Evolutionary conservation across 2,888 invertebrate species (phyloP), one percentile per base, ranked within the genome.

Genomic region (Drosophila nr. perissopoda): DNA sequence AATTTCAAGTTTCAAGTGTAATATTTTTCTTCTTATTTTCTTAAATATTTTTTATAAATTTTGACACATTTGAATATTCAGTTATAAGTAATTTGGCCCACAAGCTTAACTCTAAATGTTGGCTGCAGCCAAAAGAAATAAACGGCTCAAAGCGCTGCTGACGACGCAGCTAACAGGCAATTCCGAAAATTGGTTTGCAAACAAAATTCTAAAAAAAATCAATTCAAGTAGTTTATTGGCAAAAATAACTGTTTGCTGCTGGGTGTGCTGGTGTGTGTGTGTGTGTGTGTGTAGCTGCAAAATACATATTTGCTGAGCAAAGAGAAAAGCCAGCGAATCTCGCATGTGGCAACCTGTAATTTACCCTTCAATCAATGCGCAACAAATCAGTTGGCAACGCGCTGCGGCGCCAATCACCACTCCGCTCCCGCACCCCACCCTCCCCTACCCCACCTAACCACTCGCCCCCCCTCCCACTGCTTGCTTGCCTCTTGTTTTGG

Each of bases 351-450:
- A 87, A 87, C 84, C 74, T 79, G 90, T 87, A 90, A 89, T 90
- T 88, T 89, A 88, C 90, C 87, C 87, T 88, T 88, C 87, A 90
- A 90, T 90, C 90, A 88, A 84, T 84, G 87, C 87, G 82, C 89
- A 89, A 81, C 87, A 81, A 86, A 87, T 87, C 85, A 76, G 88
- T 89, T 81, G 88, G 85, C 83, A 87, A 89, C 87, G 89, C 83
- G 82, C 80, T 62, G 56, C 40, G 84, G 84, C 89, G 77, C 85
- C 89, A 73, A 73, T 75, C 72, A 75, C 64, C 60, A 58, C 25
- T 5, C 10, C 49, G 33, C 33, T 33, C 4, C 33, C 33, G 33
- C 33, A 33, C 40, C 2, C 18, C 59, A n/a, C n/a, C n/a, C 27
- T 21, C 45, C 33, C 31, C 11, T 29, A 16, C 25, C 48, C 11